phyloP scores from a whole-genome alignment of 1,140 invertebrate species.

The Papilio dardanus region DNA sequence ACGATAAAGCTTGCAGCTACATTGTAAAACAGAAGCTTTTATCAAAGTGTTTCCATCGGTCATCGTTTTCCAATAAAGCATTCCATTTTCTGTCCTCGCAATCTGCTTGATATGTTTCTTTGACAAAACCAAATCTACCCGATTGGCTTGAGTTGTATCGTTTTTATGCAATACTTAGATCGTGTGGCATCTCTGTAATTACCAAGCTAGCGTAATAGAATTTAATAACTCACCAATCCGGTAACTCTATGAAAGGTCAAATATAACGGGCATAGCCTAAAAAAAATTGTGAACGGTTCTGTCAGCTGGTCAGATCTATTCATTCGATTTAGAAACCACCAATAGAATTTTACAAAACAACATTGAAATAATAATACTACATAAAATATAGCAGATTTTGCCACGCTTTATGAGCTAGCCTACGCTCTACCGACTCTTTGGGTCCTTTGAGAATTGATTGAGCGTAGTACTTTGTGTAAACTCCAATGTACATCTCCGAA shows the following conservation, averaged over 20 bases:
- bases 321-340: not conserved
- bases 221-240: too few species aligned
- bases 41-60: not conserved
- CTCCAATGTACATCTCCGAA: slow-evolving; percentile 5
- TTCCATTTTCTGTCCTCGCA: not conserved
- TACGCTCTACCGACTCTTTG: slow-evolving; percentile 12
- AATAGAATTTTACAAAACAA: not conserved
- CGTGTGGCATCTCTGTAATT: too few species aligned
- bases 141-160: not conserved
- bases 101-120: not conserved
- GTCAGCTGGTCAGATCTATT: not conserved
- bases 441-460: slow-evolving; percentile 16
- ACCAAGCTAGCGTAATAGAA: too few species aligned
- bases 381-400: slow-evolving; percentile 1
- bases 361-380: slow-evolving; percentile 1
- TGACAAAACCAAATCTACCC: not conserved
- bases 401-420: slow-evolving; percentile 5
- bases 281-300: too few species aligned
- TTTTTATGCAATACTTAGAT: too few species aligned
- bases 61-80: not conserved
- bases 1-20: not conserved
- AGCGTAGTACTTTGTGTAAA: slow-evolving; percentile 12
- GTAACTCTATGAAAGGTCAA: too few species aligned
- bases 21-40: not conserved
- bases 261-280: too few species aligned